Evolutionary conservation across 1,140 invertebrate genomes (phyloP).

Genomic region (Drosophila equinoxialis): DNA sequence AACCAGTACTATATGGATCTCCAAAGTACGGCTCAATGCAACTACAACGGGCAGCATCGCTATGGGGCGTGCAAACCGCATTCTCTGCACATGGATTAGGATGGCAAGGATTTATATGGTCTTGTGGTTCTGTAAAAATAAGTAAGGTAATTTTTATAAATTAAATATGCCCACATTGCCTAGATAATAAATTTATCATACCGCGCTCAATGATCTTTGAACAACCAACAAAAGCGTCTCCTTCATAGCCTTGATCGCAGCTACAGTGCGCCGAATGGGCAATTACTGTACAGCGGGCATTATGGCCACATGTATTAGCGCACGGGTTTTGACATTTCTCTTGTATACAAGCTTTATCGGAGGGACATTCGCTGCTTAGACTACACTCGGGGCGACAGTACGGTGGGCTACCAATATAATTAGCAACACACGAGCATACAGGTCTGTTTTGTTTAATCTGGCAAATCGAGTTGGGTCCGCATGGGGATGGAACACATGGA

Average conservation of each 20-base stretch:
- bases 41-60: slow-evolving; percentile 88
- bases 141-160: background rate
- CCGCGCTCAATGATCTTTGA: slow-evolving; percentile 84
- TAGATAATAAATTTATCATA: slow-evolving; percentile 34
- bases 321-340: slow-evolving; percentile 92
- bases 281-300: slow-evolving; percentile 91
- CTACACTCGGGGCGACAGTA: slow-evolving; percentile 90
- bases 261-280: slow-evolving; percentile 92
- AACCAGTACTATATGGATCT: slow-evolving; percentile 90
- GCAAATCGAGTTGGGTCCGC: slow-evolving; percentile 93
- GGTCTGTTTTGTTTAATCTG: slow-evolving; percentile 90
- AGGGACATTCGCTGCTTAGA: slow-evolving; percentile 89
- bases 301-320: slow-evolving; percentile 88
- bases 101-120: slow-evolving; percentile 87
- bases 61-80: slow-evolving; percentile 88
- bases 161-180: background rate
- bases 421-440: slow-evolving; percentile 90
- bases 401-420: slow-evolving; percentile 89
- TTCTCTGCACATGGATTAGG: slow-evolving; percentile 93
- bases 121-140: slow-evolving; percentile 66
- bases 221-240: slow-evolving; percentile 92
- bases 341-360: slow-evolving; percentile 90
- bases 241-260: slow-evolving; percentile 89
- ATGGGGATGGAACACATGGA: slow-evolving; percentile 91
- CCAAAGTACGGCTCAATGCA: slow-evolving; percentile 94